A percentile compares a stretch with the other conserved stretches of the same genome.
Evolutionary conservation across 2,797 vertebrate genomes (phyloP).

Genomic region (Zonotrichia albicollis): DNA sequence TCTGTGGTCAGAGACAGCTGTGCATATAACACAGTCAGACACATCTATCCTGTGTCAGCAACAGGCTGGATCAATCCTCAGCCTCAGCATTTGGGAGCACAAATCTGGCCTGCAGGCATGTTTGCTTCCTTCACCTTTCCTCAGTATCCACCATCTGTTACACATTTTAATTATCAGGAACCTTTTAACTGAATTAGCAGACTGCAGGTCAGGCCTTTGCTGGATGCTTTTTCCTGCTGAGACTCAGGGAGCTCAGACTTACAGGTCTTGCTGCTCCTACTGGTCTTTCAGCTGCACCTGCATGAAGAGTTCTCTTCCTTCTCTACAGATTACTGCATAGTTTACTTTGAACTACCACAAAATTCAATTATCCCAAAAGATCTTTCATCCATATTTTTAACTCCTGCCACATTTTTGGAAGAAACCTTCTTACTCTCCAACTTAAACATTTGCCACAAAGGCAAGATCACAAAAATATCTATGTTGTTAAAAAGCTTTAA

Average conservation of each 20-base stretch:
- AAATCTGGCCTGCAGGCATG: not conserved
- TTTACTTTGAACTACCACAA: not conserved
- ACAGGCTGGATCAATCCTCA: not conserved
- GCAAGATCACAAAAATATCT: not conserved
- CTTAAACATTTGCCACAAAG: not conserved
- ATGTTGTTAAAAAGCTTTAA: not conserved
- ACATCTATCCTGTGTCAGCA: not conserved
- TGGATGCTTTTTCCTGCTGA: not conserved
- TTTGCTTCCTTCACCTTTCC: conserved; percentile 17
- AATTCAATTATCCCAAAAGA: not conserved
- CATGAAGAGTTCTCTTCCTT: not conserved
- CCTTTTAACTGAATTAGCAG: conserved; percentile 10
- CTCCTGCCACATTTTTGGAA: not conserved
- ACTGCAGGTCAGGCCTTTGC: not conserved
- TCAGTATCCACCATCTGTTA: not conserved
- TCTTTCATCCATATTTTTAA: not conserved
- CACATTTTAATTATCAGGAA: conserved; percentile 4
- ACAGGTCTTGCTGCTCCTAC: not conserved
- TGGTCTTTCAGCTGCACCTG: not conserved
- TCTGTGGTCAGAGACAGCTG: not conserved
- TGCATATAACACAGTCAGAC: not conserved
- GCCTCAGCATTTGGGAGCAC: not conserved
- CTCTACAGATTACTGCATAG: not conserved
- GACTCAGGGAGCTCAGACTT: not conserved
- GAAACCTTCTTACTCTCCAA: not conserved